Conservation (phyloP, 2,113 vertebrate species). For the Puma concolor region DNA sequence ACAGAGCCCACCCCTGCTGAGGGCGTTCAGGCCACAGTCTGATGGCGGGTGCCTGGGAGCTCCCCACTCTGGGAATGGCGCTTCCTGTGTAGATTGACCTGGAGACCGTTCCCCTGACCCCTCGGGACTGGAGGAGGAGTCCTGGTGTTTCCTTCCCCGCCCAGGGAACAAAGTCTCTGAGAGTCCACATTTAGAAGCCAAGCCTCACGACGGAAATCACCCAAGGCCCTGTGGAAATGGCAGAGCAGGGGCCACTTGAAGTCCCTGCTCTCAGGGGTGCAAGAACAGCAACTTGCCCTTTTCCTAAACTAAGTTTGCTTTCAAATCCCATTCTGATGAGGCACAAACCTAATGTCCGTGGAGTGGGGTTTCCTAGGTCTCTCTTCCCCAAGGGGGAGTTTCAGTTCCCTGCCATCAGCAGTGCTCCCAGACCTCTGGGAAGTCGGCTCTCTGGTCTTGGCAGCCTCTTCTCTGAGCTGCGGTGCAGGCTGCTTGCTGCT, state of each 20-base stretch:
- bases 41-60: not conserved
- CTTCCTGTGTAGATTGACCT: not conserved
- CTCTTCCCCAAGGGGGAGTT: not conserved
- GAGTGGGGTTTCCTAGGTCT: not conserved
- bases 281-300: not conserved
- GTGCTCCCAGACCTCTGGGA: not conserved
- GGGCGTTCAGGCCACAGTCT: rapidly evolving
- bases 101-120: not conserved
- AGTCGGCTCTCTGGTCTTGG: not conserved
- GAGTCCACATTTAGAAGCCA: rapidly evolving
- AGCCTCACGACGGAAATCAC: rapidly evolving
- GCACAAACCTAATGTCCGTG: not conserved
- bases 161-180: not conserved
- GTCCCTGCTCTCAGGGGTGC: not conserved
- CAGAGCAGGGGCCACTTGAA: rapidly evolving
- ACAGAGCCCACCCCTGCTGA: not conserved
- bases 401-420: not conserved
- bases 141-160: not conserved
- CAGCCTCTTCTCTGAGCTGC: not conserved
- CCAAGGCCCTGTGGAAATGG: rapidly evolving
- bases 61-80: not conserved
- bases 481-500: not conserved
- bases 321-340: not conserved
- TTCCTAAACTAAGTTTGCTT: not conserved
- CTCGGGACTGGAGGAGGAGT: not conserved